phyloP scores from a whole-genome alignment of 1,140 invertebrate species.

The Aphelenchoides besseyi region DNA sequence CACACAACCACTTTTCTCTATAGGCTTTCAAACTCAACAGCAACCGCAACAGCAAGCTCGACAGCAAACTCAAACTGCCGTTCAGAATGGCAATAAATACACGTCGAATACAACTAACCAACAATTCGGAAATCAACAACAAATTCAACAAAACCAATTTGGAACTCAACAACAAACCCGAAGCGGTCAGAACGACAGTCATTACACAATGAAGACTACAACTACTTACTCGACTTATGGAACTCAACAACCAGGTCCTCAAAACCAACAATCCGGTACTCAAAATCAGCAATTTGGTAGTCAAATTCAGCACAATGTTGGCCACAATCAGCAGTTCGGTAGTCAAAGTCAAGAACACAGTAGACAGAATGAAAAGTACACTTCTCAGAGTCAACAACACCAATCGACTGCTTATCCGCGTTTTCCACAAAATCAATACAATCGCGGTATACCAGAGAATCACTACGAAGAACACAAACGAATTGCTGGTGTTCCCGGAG shows the following conservation, averaged over 20 bases:
- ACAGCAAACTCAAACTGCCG: neutral
- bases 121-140: neutral
- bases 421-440: neutral
- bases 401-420: neutral
- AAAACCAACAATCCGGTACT: neutral
- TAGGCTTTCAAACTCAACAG: neutral
- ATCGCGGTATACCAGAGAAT: neutral
- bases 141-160: neutral
- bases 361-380: neutral
- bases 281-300: slow-evolving; percentile 1
- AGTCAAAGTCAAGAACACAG: neutral
- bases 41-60: neutral
- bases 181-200: neutral
- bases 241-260: neutral
- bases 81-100: neutral
- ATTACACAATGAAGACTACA: too few species aligned
- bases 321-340: neutral
- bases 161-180: neutral
- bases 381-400: neutral
- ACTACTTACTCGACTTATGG: neutral
- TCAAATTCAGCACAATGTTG: too few species aligned
- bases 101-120: neutral
- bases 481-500: neutral
- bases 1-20: neutral
- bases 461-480: neutral